Evolutionary conservation across 1,140 invertebrate species (phyloP), one percentile per base, ranked within the genome.

Genomic region (Lucilia cuprina): DNA sequence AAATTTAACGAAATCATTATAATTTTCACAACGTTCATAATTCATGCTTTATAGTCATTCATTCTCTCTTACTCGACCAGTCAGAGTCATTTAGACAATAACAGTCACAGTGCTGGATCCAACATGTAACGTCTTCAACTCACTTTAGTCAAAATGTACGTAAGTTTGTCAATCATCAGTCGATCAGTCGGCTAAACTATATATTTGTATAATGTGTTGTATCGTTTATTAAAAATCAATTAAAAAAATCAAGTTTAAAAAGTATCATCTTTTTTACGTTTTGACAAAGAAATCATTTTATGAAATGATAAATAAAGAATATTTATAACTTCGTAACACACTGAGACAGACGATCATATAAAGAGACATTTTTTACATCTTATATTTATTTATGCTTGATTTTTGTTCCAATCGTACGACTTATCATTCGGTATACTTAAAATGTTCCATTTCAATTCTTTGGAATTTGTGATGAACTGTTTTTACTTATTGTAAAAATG

Each of bases 11-110:
- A 77, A 86, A 86, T 86, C 87, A 89, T 89, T 87, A 89, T 88
- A 86, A 87, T 86, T 86, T 82, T 82, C 77, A 84, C 86, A 86
- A 86, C 83, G 85, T 83, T 86, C 88, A 89, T 89, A 88, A 89
- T 87, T 88, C 86, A 87, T 86, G 41, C n/a, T 84, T 84, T 78
- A 84, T 65, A 41, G 50, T 77, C 77, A 80, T 14, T 78, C 55
- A 70, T 21, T 70, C 65, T 17, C 50, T 14, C 50, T 70, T n/a
- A 2, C 50, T 14, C 50, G 14, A 14, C n/a, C 77, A 80, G 17
- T 30, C n/a, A 25, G 25, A 5, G n/a, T 47, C 34, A n/a, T 34
- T 8, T 35, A 17, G n/a, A 3, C 35, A 78, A n/a, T n/a, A 14
- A 30, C 74, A 47, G n/a, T 9, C n/a, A 19, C n/a, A 21, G 7